Evolutionary conservation across 1,140 invertebrate species (phyloP), one percentile per base, ranked within the genome.

Genomic region (Elymnias hypermnestra): DNA sequence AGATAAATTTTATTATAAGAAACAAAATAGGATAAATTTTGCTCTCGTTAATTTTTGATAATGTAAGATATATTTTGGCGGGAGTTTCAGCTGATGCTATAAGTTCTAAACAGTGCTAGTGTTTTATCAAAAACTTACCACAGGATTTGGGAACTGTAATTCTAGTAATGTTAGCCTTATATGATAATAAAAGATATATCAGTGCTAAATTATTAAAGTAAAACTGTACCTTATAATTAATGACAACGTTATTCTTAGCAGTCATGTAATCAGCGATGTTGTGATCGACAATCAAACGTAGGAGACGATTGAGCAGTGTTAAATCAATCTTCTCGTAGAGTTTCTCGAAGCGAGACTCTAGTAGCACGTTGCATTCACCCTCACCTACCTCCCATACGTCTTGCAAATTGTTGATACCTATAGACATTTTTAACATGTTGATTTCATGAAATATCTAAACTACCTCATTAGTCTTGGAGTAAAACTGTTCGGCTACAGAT

Each of bases 241-340:
- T 99, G 13, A 99, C 95, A 14, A 99, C 97, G 85, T 99, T 99
- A 83, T 99, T 99, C 76, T 99, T 99, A 4, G 98, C 97, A 1
- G 98, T 99, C 97, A 99, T 99, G 75, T 99, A 99, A 93, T 99
- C 98, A 63, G 98, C 98, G 74, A 99, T 99, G 73, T 99, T 99
- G 85, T 99, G 98, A 88, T 99, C 98, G 1, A 99, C 98, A 64
- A 99, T 99, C 5, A 99, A 82, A 53, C 98, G 91, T 2, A 99
- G 86, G 43, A 99, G 82, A 84, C 98, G 91, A 87, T 99, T 99
- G 0, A 99, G 91, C 2, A 99, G 85, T 0, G 98, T 99, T 65
- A 99, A 90, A 90, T 99, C 98, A 57, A 99, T 99, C 86, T 99
- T 99, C 79, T 99, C 98, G 66, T 99, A 99, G 8, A 99, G 89